Base-by-base conservation (phyloP, 2,113 vertebrate species). In the Dolichotis patagonum region DNA sequence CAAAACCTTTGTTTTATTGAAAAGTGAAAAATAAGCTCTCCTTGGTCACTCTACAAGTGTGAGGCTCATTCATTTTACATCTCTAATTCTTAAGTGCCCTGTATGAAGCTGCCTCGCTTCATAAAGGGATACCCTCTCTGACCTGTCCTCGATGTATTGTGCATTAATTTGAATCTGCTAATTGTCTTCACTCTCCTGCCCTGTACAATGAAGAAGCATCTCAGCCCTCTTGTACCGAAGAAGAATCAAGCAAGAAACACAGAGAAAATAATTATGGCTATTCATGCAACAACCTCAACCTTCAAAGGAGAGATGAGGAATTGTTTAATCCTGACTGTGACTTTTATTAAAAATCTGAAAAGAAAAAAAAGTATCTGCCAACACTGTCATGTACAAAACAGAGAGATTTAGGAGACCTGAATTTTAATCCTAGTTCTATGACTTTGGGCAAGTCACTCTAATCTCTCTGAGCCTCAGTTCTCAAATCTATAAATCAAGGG, bases 311-410 rank as follows among this genome's bases (percentile, higher is more conserved):
- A 78, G 41, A 54, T 11, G 60, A 81, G 38, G 54, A 73, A 73
- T 32, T 60, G 30, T 67, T 71, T 80, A 32, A 87, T 62, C 86
- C 73, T 73, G 13, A 87, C 35, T 22, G 16, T 38, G 12, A 83
- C 13, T 82, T 85, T 63, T 78, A 95, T 35, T 91, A 63, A 96
- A 85, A 82, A 75, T 65, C 30, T 43, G 49, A 77, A 56, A 82
- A 52, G n/a, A 49, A 85, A 90, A 84, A 56, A 35, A 87, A 11
- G 24, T 11, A 60, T 58, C 41, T 78, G n/a, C 28, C 77, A 54
- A 71, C 71, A 85, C 69, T 56, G 56, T n/a, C 16, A 69, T 7
- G 32, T 19, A 81, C 6, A 9, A 63, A 69, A 65, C 8, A 81
- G 19, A 90, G 65, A 63, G 65, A 58, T 5, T 60, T 22, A 56